Conservation (phyloP, 2,113 vertebrate species). For the Zosterops hypoxanthus region DNA sequence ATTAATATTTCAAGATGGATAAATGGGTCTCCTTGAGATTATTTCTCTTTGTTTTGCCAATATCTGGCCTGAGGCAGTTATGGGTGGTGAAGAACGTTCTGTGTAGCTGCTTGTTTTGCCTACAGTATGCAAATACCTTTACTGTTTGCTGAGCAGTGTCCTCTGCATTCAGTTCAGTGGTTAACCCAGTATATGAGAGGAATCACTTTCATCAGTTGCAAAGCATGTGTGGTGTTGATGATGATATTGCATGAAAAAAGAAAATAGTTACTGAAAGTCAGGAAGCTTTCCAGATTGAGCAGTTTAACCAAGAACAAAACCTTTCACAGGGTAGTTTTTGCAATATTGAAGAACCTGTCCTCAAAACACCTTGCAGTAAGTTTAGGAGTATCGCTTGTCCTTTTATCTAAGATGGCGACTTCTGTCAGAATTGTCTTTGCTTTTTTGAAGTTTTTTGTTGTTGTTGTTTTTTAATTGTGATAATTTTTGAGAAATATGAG, state of each 20-base stretch:
- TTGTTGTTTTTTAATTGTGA: not conserved
- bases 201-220: not conserved
- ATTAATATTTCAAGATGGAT: not conserved
- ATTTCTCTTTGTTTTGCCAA: not conserved
- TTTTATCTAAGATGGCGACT: not conserved
- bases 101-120: not conserved
- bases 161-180: not conserved
- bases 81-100: not conserved
- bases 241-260: not conserved
- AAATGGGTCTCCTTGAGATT: not conserved
- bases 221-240: not conserved
- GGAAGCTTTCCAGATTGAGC: not conserved
- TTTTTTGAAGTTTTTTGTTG: not conserved
- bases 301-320: not conserved
- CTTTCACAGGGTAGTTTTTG: not conserved
- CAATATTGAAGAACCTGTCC: not conserved
- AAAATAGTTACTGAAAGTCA: not conserved
- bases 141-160: not conserved
- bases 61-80: not conserved
- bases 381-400: not conserved
- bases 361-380: not conserved
- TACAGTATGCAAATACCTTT: not conserved
- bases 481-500: not conserved
- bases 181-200: not conserved
- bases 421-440: not conserved